These are phyloP conservation scores for Calliphora vicina DNA, from an alignment of 1,140 invertebrate genomes.

Conservation along the genomic window DNA sequence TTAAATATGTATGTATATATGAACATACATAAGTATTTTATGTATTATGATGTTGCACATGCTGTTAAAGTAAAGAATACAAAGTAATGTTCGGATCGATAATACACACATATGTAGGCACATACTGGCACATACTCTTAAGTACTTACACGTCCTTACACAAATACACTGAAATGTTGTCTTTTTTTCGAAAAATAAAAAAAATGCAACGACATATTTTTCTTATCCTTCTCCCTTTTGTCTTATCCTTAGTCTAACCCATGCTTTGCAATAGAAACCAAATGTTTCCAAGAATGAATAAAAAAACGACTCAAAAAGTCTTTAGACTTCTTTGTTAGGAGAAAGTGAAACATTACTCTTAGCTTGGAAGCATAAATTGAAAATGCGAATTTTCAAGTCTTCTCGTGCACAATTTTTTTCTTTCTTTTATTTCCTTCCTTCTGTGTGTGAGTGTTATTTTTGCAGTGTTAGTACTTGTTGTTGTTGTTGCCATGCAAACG, in stretches of 20 bases:
- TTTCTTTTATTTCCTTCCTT: background rate
- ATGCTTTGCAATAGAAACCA: background rate
- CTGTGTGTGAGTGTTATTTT: background rate
- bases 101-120: background rate
- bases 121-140: background rate
- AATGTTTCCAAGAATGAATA: background rate
- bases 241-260: background rate
- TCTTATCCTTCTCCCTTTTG: background rate
- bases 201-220: background rate
- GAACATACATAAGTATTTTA: background rate
- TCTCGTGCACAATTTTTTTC: background rate
- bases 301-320: background rate
- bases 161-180: no score
- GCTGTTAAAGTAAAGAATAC: background rate
- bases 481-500: background rate
- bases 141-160: background rate
- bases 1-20: background rate
- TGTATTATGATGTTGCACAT: constrained; percentile 1
- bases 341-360: background rate
- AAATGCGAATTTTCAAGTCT: constrained; percentile 1
- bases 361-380: background rate
- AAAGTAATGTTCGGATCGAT: background rate
- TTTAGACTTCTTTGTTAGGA: background rate
- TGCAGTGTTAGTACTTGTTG: background rate
- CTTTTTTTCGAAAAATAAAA: background rate